A percentile compares a stretch with the other conserved stretches of the same genome.
These are phyloP conservation scores for Loris lydekkerianus DNA, from an alignment of 2,797 vertebrate genomes.

Conservation along the genomic window DNA sequence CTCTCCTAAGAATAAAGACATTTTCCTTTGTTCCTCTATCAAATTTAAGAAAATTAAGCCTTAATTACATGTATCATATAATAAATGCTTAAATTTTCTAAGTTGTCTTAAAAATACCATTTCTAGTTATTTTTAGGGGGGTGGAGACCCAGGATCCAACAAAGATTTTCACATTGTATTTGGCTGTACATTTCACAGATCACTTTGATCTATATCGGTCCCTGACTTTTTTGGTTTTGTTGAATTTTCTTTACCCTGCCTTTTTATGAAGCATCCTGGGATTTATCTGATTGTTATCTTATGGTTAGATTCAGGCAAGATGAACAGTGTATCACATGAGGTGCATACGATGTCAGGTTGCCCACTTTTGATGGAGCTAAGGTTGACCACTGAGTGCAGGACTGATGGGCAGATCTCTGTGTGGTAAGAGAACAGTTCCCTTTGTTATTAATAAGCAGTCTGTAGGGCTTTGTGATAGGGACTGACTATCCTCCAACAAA, in stretches of 20 bases:
- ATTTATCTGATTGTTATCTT: not conserved
- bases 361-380: not conserved
- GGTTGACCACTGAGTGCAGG: not conserved
- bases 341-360: accelerated
- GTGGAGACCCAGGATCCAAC: not conserved
- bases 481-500: not conserved
- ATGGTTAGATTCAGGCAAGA: not conserved
- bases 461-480: not conserved
- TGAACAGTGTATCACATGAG: not conserved
- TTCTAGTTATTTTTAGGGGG: not conserved
- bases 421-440: not conserved
- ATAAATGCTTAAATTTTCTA: not conserved
- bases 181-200: not conserved
- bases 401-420: not conserved
- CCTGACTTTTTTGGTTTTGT: not conserved
- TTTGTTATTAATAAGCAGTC: not conserved
- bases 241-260: not conserved
- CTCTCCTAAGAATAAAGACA: not conserved
- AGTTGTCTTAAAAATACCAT: not conserved
- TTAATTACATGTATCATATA: not conserved
- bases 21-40: not conserved
- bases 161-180: not conserved
- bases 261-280: not conserved
- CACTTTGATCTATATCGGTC: not conserved
- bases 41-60: not conserved